Percentiles rank a stretch among this genome's conserved stretches.
These are phyloP conservation scores for Syritta pipiens DNA, from an alignment of 2,888 invertebrate genomes.

Conservation along the genomic window DNA sequence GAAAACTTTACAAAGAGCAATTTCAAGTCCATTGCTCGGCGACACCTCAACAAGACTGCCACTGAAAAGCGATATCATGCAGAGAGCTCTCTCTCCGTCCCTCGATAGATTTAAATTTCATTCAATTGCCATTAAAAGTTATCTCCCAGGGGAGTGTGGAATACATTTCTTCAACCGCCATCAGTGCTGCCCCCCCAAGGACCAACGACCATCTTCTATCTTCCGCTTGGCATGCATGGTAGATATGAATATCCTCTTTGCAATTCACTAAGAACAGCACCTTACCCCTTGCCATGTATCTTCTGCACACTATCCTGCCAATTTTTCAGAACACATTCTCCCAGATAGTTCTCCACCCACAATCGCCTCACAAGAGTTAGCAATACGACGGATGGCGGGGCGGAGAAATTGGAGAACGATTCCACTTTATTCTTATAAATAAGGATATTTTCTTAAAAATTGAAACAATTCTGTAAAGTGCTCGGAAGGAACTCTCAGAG, in stretches of 20 bases:
- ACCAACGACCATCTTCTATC: not conserved
- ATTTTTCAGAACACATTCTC: constrained; percentile 43
- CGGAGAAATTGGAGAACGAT: constrained; percentile 50
- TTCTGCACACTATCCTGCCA: constrained; percentile 33
- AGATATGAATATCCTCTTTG: constrained; percentile 1
- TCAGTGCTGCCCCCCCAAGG: not conserved
- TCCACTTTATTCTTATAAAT: constrained; percentile 59
- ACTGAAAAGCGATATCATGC: too few relatives aligned
- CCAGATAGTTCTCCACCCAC: constrained; percentile 31
- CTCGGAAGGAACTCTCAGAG: constrained; percentile 50
- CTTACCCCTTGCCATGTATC: not conserved
- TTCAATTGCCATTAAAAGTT: constrained; percentile 42
- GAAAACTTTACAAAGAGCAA: too few relatives aligned
- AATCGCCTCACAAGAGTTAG: not conserved
- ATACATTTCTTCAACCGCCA: constrained; percentile 6
- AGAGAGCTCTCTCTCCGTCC: too few relatives aligned
- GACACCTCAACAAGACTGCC: too few relatives aligned
- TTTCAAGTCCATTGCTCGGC: too few relatives aligned
- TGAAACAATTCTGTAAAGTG: constrained; percentile 68
- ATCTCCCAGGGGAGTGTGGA: constrained; percentile 26
- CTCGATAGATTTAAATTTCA: constrained; percentile 18
- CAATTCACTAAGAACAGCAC: not conserved
- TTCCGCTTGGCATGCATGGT: constrained; percentile 12
- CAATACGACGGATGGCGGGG: not conserved
- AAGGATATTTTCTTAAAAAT: constrained; percentile 68